phyloP scores from a whole-genome alignment of 2,113 vertebrate species.

The Zingel zingel region DNA sequence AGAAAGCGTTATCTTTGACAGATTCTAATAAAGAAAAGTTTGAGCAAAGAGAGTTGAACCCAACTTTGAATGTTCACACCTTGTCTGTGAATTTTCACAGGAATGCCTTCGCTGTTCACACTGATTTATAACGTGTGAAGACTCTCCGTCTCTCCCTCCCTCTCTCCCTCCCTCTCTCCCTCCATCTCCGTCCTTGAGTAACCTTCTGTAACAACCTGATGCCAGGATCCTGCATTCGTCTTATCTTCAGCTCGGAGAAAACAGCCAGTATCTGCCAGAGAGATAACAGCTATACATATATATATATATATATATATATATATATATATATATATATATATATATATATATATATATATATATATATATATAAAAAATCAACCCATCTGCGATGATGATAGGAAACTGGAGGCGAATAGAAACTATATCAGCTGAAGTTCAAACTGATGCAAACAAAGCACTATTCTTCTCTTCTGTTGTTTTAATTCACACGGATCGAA shows the following conservation, averaged over 20 bases:
- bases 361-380: no score
- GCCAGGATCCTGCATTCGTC: not conserved
- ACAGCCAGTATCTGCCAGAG: not conserved
- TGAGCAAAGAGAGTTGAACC: not conserved
- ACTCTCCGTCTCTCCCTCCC: not conserved
- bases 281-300: not conserved
- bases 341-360: not conserved
- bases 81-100: conserved; percentile 41
- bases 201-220: conserved; percentile 3
- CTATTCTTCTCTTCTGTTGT: conserved; percentile 25
- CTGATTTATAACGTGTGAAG: conserved; percentile 29
- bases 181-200: conserved; percentile 11
- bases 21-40: not conserved
- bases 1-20: no score
- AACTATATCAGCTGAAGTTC: not conserved
- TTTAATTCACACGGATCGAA: conserved; percentile 36
- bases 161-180: no score
- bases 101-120: conserved; percentile 38
- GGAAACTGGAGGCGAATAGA: conserved; percentile 1
- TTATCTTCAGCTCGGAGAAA: conserved; percentile 17
- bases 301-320: not conserved
- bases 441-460: conserved; percentile 15
- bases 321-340: not conserved
- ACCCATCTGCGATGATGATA: not conserved
- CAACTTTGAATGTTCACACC: conserved; percentile 30